A percentile compares a stretch with the other conserved stretches of the same genome.
phyloP scores from a whole-genome alignment of 2,888 invertebrate genomes.

The Nomada ferruginata region DNA sequence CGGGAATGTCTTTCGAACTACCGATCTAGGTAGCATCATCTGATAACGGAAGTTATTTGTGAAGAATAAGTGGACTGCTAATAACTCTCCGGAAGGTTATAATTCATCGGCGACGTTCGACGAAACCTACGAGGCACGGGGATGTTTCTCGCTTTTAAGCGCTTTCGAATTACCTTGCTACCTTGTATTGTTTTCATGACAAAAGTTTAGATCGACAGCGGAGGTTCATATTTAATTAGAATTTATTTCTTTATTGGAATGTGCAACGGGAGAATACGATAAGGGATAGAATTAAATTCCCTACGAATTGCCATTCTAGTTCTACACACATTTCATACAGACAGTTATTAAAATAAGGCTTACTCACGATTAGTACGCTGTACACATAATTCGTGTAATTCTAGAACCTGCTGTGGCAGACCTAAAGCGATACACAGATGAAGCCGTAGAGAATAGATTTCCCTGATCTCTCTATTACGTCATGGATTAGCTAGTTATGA shows the following conservation, averaged over 20 bases:
- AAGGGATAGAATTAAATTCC: too few relatives aligned
- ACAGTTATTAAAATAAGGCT: conserved; percentile 4
- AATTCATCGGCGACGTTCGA: conserved; percentile 34
- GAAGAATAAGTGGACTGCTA: conserved; percentile 39
- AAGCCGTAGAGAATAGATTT: conserved; percentile 50
- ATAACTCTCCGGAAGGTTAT: conserved; percentile 54
- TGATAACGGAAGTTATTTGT: conserved; percentile 62
- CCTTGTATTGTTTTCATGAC: background rate
- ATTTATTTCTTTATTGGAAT: too few relatives aligned
- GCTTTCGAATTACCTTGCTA: too few relatives aligned
- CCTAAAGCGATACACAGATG: conserved; percentile 42
- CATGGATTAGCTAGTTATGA: conserved; percentile 81
- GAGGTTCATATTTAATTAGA: too few relatives aligned
- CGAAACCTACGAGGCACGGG: conserved; percentile 8
- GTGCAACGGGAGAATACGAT: too few relatives aligned
- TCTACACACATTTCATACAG: background rate
- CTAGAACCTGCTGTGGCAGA: background rate
- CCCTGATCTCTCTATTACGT: conserved; percentile 81
- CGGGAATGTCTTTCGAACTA: conserved; percentile 59
- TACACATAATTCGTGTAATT: conserved; percentile 22
- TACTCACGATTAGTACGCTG: background rate
- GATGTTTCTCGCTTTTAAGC: conserved; percentile 29
- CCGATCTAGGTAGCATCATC: conserved; percentile 48
- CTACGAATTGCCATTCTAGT: background rate
- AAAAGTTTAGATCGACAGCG: background rate